Percentiles rank a stretch among this genome's conserved stretches.
These are phyloP conservation scores for Arrhopalites spinosus DNA, from an alignment of 2,888 invertebrate genomes.

Conservation along the genomic window DNA sequence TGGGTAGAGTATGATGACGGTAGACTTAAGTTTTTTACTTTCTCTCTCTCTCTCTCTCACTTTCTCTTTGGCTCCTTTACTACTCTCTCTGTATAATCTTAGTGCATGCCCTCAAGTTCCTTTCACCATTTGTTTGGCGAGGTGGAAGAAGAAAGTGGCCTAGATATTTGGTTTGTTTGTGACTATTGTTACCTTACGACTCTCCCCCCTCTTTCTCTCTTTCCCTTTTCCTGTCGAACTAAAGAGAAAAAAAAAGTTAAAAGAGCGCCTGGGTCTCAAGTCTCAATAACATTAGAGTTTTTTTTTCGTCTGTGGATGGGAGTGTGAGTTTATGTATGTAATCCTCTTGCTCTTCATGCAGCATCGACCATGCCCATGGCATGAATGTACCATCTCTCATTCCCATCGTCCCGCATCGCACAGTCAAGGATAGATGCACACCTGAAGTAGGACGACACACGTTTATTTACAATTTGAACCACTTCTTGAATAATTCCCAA, in stretches of 20 bases:
- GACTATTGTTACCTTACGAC: conserved; percentile 9
- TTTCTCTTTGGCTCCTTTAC: background rate
- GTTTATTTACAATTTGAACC: conserved; percentile 14
- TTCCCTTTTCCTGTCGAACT: background rate
- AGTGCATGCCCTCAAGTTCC: background rate
- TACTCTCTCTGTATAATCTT: too few relatives aligned
- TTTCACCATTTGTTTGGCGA: conserved; percentile 15
- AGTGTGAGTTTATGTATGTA: background rate
- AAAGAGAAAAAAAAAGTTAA: conserved; percentile 42
- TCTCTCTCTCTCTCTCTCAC: conserved; percentile 7
- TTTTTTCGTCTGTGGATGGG: background rate
- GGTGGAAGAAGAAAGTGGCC: background rate
- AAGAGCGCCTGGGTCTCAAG: background rate
- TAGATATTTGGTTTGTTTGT: conserved; percentile 8
- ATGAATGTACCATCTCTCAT: too few relatives aligned
- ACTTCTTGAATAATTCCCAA: conserved; percentile 13
- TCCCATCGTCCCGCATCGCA: background rate
- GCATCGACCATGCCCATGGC: too few relatives aligned
- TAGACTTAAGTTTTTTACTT: background rate
- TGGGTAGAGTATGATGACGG: background rate
- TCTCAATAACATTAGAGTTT: too few relatives aligned
- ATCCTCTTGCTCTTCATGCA: background rate
- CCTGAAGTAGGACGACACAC: conserved; percentile 5
- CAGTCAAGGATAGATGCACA: background rate
- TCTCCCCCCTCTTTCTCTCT: background rate